Percentiles rank a stretch among this genome's conserved stretches.
phyloP scores from a whole-genome alignment of 2,888 invertebrate species.

The Tiliacea citrago region DNA sequence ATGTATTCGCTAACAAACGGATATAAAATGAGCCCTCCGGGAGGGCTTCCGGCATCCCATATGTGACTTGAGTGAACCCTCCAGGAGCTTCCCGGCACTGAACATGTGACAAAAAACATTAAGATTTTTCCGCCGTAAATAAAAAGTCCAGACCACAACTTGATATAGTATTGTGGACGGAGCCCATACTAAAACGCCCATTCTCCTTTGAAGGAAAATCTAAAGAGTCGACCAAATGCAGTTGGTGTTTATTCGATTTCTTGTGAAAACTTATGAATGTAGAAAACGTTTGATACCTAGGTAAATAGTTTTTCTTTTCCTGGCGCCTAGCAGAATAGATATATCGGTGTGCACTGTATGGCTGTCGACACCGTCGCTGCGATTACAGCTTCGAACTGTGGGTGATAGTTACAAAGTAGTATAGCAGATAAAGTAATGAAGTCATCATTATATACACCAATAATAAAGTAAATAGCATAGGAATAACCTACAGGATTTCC shows the following conservation, averaged over 20 bases:
- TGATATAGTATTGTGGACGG: neutral
- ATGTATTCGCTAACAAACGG: no score
- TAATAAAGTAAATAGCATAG: no score
- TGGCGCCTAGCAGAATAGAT: neutral
- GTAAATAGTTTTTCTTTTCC: neutral
- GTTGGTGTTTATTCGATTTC: neutral
- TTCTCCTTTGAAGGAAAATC: neutral
- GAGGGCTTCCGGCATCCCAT: no score
- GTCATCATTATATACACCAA: no score
- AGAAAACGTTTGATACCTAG: neutral
- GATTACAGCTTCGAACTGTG: neutral
- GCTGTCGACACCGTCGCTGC: neutral
- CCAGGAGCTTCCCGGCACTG: no score
- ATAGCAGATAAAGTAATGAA: neutral
- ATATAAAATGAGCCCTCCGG: no score
- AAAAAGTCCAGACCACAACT: neutral
- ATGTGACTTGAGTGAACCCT: no score
- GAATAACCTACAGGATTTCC: neutral
- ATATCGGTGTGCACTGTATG: neutral
- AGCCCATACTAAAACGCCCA: neutral
- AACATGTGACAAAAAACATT: neutral
- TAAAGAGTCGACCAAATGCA: neutral
- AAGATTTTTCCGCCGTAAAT: neutral
- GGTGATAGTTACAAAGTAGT: neutral
- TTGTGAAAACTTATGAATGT: no score